Evolutionary conservation across 2,797 vertebrate species (phyloP), one percentile per base, ranked within the genome.

Genomic region (Intellagama lesueurii): DNA sequence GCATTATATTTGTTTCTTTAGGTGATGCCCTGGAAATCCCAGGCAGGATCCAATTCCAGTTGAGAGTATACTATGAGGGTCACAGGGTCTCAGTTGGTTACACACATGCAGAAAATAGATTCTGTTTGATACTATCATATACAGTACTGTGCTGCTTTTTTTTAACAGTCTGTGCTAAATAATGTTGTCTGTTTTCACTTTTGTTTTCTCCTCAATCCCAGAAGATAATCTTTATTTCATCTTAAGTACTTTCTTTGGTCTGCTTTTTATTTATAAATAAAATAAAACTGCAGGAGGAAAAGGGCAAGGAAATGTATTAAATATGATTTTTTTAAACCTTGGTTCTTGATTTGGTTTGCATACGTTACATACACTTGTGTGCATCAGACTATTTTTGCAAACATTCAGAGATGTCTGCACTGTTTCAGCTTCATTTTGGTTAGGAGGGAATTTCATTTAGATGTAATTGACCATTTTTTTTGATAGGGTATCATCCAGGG

Each of bases 401-500:
- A 69, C 14, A 9, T n/a, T 40, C 19, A 40, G 28, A 73, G 56
- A 52, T 30, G 32, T 14, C 5, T n/a, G 52, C 66, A 32, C 24
- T 3, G 4, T 79, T 84, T 8, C 35, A 72, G 28, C 30, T 56
- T 32, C 9, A 40, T 3, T 8, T n/a, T 84, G 64, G 7, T 6
- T 30, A 26, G 60, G 64, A n/a, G n/a, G 40, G 7, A 11, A 44
- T 82, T 32, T 89, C 26, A 14, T 60, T 88, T 88, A 28, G 0
- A 32, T 83, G 86, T 32, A 73, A 4, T 0, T 85, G 89, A 44
- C 85, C 92, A 94, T 80, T 72, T 92, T 94, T 92, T 89, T 91
- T 93, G 73, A 78, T 90, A 91, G 93, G 92, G 91, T 95, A 91
- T 95, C 93, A 95, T 92, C 91, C 88, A 69, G 90, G 94, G 93